Base-by-base conservation (phyloP, 2,888 invertebrate genomes). In the Hyalella azteca region DNA sequence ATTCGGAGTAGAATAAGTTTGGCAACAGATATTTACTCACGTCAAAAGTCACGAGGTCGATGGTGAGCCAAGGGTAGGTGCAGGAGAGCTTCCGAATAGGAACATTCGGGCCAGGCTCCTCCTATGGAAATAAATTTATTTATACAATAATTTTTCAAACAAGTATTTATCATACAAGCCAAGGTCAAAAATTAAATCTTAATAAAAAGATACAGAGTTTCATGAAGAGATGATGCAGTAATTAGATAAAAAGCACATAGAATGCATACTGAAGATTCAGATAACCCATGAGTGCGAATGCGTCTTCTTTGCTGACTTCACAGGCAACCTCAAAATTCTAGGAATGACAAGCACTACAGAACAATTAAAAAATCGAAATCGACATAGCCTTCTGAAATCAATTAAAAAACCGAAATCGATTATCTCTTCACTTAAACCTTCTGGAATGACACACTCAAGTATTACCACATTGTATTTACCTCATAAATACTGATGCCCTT, bases 31-130 rank as follows among this genome's bases (percentile, higher is more conserved):
- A 60, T 29, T 13, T 29, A 88, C 89, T 90, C 87, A 91, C 91
- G 89, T 98, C 97, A 88, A 97, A 98, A 88, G 95, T 95, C 26
- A 98, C 90, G 89, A 97, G 97, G 85, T 95, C 95, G 85, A 98
- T 98, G 86, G 95, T 94, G 86, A 95, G 94, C 98, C 98, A 98
- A 81, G 95, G 92, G 87, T 97, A 97, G 85, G 94, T 93, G 41
- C 94, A 93, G 81, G 81, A 76, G n/a, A 83, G 75, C 54, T 80
- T 81, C 7, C 83, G 32, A 2, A 73, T 32, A 1, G 81, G 15
- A 41, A 54, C 54, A 11, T 77, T 40, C 11, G 79, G 78, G 7
- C 79, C 79, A 15, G 76, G 59, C 40, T 81, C 81, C 60, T 81
- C 81, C 81, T 81, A 75, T 19, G 36, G 19, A 19, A 66, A 77